A percentile compares a stretch with the other conserved stretches of the same genome.
phyloP scores from a whole-genome alignment of 2,888 invertebrate species.

The Aphidoletes aphidimyza region DNA sequence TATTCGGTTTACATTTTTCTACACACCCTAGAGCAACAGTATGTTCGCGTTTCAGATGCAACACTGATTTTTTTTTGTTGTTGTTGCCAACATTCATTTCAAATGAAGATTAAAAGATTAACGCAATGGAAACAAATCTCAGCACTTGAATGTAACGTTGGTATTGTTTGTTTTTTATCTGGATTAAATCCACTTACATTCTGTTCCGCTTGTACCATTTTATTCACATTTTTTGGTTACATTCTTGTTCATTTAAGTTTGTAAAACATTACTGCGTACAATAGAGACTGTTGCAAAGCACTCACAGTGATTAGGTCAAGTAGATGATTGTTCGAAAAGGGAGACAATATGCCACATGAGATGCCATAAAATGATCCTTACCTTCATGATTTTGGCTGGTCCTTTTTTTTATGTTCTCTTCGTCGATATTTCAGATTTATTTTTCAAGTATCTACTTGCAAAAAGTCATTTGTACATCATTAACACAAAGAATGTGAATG shows the following conservation, averaged over 20 bases:
- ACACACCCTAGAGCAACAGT: background rate
- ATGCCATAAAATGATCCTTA: background rate
- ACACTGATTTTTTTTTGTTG: background rate
- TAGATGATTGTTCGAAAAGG: conserved; percentile 17
- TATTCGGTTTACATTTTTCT: too few species aligned
- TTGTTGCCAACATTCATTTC: background rate
- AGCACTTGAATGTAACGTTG: conserved; percentile 41
- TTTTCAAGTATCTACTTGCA: too few species aligned
- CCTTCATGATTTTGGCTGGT: background rate
- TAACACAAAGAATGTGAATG: background rate
- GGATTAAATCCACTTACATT: conserved; percentile 27
- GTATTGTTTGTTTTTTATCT: too few species aligned
- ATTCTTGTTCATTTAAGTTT: background rate
- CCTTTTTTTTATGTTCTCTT: background rate
- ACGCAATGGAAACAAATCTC: conserved; percentile 34
- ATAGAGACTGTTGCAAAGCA: background rate
- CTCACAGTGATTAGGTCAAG: conserved; percentile 14
- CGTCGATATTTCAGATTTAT: too few species aligned
- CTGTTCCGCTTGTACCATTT: too few species aligned
- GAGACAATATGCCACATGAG: conserved; percentile 20
- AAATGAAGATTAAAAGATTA: conserved; percentile 44
- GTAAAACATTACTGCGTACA: conserved; percentile 3
- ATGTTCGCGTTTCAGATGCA: background rate
- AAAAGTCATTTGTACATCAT: too few species aligned
- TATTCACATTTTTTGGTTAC: too few species aligned